Conservation (phyloP, 2,113 vertebrate genomes). For the Butorides virescens region DNA sequence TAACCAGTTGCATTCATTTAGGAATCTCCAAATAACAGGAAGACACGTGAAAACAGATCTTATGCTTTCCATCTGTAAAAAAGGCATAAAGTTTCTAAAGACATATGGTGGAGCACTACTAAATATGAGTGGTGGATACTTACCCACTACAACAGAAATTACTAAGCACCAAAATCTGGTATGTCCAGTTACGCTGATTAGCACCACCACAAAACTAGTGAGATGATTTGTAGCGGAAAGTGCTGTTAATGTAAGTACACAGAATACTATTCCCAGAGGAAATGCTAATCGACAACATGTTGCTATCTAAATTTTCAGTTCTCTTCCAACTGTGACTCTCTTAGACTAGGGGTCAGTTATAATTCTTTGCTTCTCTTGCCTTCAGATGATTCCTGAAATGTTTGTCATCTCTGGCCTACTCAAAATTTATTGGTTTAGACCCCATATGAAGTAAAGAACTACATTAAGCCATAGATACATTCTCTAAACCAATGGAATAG, state of each 20-base stretch:
- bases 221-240: not conserved
- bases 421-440: not conserved
- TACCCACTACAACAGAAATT: not conserved
- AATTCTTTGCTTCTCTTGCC: not conserved
- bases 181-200: not conserved
- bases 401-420: not conserved
- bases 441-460: not conserved
- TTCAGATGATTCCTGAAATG: not conserved
- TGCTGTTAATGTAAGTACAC: not conserved
- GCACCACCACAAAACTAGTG: not conserved
- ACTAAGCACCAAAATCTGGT: not conserved
- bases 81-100: not conserved
- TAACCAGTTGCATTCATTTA: not conserved
- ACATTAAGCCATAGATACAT: not conserved
- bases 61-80: constrained; percentile 2
- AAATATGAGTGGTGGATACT: not conserved
- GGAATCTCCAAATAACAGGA: not conserved
- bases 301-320: not conserved
- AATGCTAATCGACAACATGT: not conserved
- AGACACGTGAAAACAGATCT: not conserved
- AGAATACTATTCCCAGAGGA: not conserved
- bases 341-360: not conserved
- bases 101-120: not conserved
- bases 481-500: not conserved
- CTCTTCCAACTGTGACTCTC: not conserved